phyloP scores from a whole-genome alignment of 2,888 invertebrate species.

The Limulus polyphemus region DNA sequence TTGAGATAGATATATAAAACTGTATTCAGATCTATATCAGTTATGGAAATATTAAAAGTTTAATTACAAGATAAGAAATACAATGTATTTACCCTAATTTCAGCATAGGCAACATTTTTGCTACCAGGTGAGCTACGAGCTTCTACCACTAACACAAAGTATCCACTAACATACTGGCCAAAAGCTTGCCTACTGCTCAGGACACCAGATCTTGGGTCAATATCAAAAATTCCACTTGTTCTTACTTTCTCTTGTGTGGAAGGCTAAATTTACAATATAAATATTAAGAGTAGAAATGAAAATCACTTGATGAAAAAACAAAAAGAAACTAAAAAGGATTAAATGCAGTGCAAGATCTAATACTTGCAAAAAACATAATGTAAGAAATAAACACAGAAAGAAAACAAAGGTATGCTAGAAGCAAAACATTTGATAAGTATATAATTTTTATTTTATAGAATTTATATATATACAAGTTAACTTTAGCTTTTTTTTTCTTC shows the following conservation, averaged over 20 bases:
- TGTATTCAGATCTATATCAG: background rate
- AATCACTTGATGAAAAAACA: no score
- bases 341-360: no score
- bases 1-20: background rate
- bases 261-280: slow-evolving; percentile 6
- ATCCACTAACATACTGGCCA: slow-evolving; percentile 52
- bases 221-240: slow-evolving; percentile 45
- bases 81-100: slow-evolving; percentile 39
- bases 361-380: no score
- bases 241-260: slow-evolving; percentile 11
- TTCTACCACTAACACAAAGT: slow-evolving; percentile 42
- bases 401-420: no score
- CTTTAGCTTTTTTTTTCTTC: no score
- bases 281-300: background rate
- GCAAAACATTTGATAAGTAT: no score
- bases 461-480: no score
- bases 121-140: slow-evolving; percentile 27
- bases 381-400: no score
- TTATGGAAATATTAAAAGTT: slow-evolving; percentile 1
- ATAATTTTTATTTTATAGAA: no score
- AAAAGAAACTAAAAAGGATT: no score
- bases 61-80: background rate
- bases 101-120: slow-evolving; percentile 32
- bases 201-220: slow-evolving; percentile 57
- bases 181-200: slow-evolving; percentile 54